Conservation (phyloP, 2,113 vertebrate species). For the Catharus bicknelli region DNA sequence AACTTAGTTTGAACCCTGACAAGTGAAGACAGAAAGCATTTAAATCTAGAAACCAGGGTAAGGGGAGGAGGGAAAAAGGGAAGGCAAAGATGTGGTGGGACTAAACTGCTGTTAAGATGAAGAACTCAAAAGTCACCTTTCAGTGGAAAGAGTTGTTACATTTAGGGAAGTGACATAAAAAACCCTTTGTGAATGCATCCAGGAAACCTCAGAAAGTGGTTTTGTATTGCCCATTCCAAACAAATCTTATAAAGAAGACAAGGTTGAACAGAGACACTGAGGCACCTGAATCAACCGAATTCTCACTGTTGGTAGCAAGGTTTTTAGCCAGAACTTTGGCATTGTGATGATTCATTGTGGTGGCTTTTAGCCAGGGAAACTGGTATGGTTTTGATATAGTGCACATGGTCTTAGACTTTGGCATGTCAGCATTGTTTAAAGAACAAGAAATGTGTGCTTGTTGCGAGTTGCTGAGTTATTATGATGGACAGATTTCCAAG, state of each 20-base stretch:
- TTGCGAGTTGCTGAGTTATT: conserved; percentile 15
- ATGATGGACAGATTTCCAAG: conserved; percentile 39
- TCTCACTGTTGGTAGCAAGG: not conserved
- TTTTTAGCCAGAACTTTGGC: conserved; percentile 12
- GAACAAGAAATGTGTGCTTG: conserved; percentile 34
- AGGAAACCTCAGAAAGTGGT: not conserved
- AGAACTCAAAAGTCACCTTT: not conserved
- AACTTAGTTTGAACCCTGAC: not conserved
- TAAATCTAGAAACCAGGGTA: not conserved
- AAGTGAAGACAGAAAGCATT: not conserved
- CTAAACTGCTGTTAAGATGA: not conserved
- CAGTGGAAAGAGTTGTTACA: not conserved
- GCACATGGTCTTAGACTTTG: conserved; percentile 52
- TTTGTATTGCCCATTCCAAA: not conserved
- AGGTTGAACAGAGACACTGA: not conserved
- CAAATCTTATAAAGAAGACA: not conserved
- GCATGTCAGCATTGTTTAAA: conserved; percentile 59
- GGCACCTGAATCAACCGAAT: not conserved
- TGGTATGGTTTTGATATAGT: conserved; percentile 69
- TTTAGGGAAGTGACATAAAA: not conserved
- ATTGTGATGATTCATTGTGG: not conserved
- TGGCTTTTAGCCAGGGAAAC: conserved; percentile 45
- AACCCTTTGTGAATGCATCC: not conserved
- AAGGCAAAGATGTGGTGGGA: not conserved
- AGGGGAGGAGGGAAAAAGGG: not conserved